Percentiles rank a stretch among this genome's conserved stretches.
Evolutionary conservation across 2,888 invertebrate genomes (phyloP).

Genomic region (Tenthredo scrophulariae): DNA sequence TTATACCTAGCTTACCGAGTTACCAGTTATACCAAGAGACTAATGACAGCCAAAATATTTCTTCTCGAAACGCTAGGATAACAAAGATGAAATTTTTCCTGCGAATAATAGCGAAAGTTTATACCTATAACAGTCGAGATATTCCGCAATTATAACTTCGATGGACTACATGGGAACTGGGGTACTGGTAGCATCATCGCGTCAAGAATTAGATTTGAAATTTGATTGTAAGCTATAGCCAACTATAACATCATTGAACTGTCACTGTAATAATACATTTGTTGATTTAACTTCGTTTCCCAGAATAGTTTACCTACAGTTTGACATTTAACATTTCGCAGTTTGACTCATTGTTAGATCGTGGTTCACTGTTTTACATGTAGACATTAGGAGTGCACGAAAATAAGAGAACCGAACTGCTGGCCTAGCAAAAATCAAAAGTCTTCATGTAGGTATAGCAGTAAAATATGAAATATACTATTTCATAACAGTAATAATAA

Average conservation of each 20-base stretch:
- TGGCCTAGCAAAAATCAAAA: not conserved
- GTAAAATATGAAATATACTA: not conserved
- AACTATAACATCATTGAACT: not conserved
- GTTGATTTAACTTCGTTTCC: conserved; percentile 13
- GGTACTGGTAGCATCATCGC: not conserved
- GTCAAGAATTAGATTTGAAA: not conserved
- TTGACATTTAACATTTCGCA: conserved; percentile 29
- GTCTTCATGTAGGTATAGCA: not conserved
- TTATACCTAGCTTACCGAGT: not conserved
- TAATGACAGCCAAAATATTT: not conserved
- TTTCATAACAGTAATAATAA: not conserved
- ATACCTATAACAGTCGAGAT: not conserved
- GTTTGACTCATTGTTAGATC: conserved; percentile 26
- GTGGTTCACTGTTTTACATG: not conserved
- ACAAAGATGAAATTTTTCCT: not conserved
- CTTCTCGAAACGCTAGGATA: not conserved
- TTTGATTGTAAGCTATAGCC: not conserved
- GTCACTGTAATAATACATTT: not conserved
- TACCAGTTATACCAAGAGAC: not conserved
- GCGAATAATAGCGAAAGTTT: not conserved
- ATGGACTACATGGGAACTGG: not conserved
- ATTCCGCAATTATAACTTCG: not conserved
- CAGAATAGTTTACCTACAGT: conserved; percentile 10
- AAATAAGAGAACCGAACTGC: not conserved
- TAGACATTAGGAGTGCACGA: not conserved